Evolutionary conservation across 2,888 invertebrate species (phyloP).

Genomic region (Pyrrhosoma nymphula): DNA sequence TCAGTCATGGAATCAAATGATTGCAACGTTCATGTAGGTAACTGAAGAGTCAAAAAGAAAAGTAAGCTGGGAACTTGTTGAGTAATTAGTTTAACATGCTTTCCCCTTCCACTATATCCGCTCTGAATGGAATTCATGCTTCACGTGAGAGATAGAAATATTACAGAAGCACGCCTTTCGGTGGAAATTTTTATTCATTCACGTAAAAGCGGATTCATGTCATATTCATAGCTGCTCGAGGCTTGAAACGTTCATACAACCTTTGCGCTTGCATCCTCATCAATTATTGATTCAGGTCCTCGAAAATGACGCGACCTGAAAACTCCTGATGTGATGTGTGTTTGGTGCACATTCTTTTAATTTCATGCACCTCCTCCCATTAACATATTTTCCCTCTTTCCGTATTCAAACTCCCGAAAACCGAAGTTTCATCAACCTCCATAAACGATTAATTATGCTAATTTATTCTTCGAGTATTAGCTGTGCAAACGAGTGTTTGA

Average conservation of each 20-base stretch:
- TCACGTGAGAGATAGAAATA: not conserved
- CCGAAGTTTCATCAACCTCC: not conserved
- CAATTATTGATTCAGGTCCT: not conserved
- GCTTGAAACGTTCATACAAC: not conserved
- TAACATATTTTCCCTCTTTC: not conserved
- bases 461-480: not conserved
- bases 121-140: not conserved
- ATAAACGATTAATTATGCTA: not conserved
- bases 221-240: not conserved
- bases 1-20: not conserved
- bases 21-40: not conserved
- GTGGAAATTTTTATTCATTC: not conserved
- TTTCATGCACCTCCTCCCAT: not conserved
- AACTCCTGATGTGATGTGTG: not conserved
- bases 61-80: not conserved
- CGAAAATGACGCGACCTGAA: not conserved
- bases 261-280: not conserved
- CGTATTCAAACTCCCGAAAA: not conserved
- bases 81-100: not conserved
- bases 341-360: not conserved
- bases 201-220: not conserved
- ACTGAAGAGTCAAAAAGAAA: no score
- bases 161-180: not conserved
- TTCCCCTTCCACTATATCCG: not conserved
- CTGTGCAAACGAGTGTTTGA: not conserved